Conservation (phyloP, 2,797 vertebrate genomes). For the Pseudopleuronectes americanus region DNA sequence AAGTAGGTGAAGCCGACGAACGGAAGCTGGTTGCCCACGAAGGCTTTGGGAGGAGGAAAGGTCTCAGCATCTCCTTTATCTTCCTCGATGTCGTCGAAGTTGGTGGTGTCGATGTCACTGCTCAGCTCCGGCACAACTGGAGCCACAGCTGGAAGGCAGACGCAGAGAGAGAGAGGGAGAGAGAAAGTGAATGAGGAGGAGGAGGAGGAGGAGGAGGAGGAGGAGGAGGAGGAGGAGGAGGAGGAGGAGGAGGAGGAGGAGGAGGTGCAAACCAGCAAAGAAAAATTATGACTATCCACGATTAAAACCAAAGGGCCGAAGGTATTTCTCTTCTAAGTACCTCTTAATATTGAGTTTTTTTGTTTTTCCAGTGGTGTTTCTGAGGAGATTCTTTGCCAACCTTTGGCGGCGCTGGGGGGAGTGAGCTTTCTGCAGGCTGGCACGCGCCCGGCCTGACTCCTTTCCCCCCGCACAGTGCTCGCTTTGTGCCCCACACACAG, state of each 20-base stretch:
- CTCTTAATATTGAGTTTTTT: background rate
- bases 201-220: slow-evolving; percentile 2
- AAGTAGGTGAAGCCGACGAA: slow-evolving; percentile 99
- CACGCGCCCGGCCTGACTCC: slow-evolving; percentile 70
- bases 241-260: slow-evolving; percentile 1
- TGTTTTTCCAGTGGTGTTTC: slow-evolving; percentile 12
- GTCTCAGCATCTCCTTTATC: slow-evolving; percentile 93
- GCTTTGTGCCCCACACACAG: slow-evolving; percentile 84
- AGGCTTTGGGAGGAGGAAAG: slow-evolving; percentile 94
- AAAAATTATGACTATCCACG: too few species aligned
- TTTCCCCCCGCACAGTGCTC: slow-evolving; percentile 73
- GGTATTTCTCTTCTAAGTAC: too few species aligned
- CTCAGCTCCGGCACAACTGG: slow-evolving; percentile 96
- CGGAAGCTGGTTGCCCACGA: slow-evolving; percentile 97
- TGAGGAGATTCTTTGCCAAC: slow-evolving; percentile 30
- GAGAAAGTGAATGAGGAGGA: slow-evolving; percentile 13
- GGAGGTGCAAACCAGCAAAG: slow-evolving; percentile 6
- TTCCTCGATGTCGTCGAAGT: slow-evolving; percentile 97
- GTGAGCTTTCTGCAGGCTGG: slow-evolving; percentile 62
- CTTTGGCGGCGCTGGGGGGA: slow-evolving; percentile 38
- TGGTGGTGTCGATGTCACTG: slow-evolving; percentile 96
- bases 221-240: slow-evolving; percentile 5
- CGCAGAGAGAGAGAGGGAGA: slow-evolving; percentile 1
- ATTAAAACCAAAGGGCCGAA: too few species aligned
- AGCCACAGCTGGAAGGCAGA: slow-evolving; percentile 88